Conservation (phyloP, 1,140 invertebrate genomes). For the Palaemon carinicauda region DNA sequence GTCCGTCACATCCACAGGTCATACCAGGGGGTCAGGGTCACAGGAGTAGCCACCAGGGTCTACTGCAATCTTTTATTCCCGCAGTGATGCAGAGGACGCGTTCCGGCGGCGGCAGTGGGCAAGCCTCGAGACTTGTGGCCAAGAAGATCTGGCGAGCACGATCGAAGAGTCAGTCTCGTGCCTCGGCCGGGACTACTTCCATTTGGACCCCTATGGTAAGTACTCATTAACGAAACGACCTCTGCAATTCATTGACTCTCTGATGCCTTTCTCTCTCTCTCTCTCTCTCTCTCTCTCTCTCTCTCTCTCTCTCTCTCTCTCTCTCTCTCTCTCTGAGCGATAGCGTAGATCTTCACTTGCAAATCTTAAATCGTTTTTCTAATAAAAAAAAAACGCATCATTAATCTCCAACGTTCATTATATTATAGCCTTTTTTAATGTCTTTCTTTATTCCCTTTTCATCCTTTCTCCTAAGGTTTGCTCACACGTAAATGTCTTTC, state of each 20-base stretch:
- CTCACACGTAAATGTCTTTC: too few relatives aligned
- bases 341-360: too few relatives aligned
- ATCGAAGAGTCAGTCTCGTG: slow-evolving; percentile 79
- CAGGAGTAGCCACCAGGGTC: slow-evolving; percentile 37
- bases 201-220: slow-evolving; percentile 85
- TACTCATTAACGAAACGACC: slow-evolving; percentile 50
- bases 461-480: too few relatives aligned
- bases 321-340: too few relatives aligned
- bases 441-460: too few relatives aligned
- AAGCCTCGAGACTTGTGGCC: slow-evolving; percentile 73
- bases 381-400: too few relatives aligned
- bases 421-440: too few relatives aligned
- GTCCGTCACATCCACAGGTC: slow-evolving; percentile 30
- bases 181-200: slow-evolving; percentile 65
- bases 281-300: too few relatives aligned
- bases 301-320: too few relatives aligned
- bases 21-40: background rate
- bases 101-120: slow-evolving; percentile 57
- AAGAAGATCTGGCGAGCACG: slow-evolving; percentile 83
- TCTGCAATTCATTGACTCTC: background rate
- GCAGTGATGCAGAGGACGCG: slow-evolving; percentile 76
- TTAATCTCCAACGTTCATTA: too few relatives aligned
- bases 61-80: slow-evolving; percentile 58
- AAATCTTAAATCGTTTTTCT: too few relatives aligned
- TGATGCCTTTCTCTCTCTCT: too few relatives aligned